Evolutionary conservation across 2,797 vertebrate genomes (phyloP), one percentile per base, ranked within the genome.

Genomic region (Cuculus canorus): DNA sequence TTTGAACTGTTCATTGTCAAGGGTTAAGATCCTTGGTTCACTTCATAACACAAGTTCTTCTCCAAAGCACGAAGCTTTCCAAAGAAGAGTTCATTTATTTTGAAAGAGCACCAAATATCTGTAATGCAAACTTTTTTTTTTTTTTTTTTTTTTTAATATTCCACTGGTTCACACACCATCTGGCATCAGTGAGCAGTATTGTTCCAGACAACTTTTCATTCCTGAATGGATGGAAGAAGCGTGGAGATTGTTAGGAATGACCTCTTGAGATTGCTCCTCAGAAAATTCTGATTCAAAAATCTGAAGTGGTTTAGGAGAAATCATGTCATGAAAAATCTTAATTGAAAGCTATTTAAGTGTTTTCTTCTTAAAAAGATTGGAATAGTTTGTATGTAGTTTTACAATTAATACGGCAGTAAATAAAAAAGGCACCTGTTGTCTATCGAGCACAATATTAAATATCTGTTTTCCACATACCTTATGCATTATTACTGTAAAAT

Each of bases 101-200:
- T 80, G 24, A 87, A 89, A 76, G 39, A 69, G 10, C 15, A 69
- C 27, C n/a, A 79, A 19, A 61, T 1, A 0, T 6, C 79, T 89
- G 24, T 12, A 47, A 45, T 12, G 6, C 19, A 65, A 17, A 47
- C 5, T 22, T 54, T 69, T 81, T n/a, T n/a, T n/a, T n/a, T n/a
- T 43, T 45, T 45, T 45, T 45, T 45, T 45, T 45, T 64, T 78
- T 64, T 78, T 54, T 56, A 48, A 37, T 37, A 82, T 22, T 27
- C 43, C 24, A 27, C 11, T 37, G 32, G 8, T 53, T 68, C 25
- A 17, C 7, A 21, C 53, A 14, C 10, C 0, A 0, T 73, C 37
- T 47, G 43, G 28, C 27, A 56, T 32, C 54, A 11, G 24, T 19
- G 9, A 60, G 7, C 8, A 37, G 35, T 13, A 23, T 57, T 75